These are phyloP conservation scores for Papilio polyxenes DNA, from an alignment of 1,140 invertebrate species.

Conservation along the genomic window DNA sequence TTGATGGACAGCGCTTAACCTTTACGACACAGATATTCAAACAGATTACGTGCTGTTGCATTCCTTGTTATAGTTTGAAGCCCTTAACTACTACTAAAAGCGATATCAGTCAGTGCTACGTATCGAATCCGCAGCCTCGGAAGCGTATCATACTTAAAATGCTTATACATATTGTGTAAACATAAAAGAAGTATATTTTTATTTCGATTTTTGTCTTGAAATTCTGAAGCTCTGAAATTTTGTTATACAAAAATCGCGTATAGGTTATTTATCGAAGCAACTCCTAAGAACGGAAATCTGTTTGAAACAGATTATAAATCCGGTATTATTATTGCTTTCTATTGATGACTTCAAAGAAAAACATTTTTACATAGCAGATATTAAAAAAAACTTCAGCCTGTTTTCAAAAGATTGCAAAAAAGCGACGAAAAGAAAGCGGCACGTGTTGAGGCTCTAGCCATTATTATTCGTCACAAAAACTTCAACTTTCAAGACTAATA, in stretches of 20 bases:
- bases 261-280: neutral
- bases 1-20: slow-evolving; percentile 28
- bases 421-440: neutral
- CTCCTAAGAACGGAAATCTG: neutral
- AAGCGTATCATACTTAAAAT: neutral
- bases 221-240: neutral
- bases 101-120: neutral
- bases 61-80: neutral
- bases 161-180: neutral
- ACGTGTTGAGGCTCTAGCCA: slow-evolving; percentile 16
- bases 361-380: slow-evolving; percentile 9
- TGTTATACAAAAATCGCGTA: neutral
- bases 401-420: slow-evolving; percentile 21
- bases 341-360: neutral
- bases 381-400: neutral
- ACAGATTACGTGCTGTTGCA: slow-evolving; percentile 4
- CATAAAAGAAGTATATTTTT: neutral
- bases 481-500: slow-evolving; percentile 19
- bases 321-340: neutral
- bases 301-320: neutral
- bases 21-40: slow-evolving; percentile 17
- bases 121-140: neutral
- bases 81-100: neutral
- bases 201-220: neutral
- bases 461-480: slow-evolving; percentile 22